Percentiles rank a stretch among this genome's conserved stretches.
Evolutionary conservation across 2,113 vertebrate genomes (phyloP).

Genomic region (Gavialis gangeticus): DNA sequence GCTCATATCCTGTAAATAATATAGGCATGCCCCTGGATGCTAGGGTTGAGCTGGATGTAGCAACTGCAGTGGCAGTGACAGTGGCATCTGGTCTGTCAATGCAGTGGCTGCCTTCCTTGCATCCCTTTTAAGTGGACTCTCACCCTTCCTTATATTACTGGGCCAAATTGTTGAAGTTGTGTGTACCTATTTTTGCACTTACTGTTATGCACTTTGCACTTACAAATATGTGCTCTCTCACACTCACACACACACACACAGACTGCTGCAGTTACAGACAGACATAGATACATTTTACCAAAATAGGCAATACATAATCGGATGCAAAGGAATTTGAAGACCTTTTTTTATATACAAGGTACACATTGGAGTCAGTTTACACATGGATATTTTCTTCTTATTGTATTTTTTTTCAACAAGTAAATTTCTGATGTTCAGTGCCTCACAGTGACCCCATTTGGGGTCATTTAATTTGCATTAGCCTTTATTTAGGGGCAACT

Average conservation of each 20-base stretch:
- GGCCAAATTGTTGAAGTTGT: background rate
- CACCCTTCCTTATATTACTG: background rate
- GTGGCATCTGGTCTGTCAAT: too few relatives aligned
- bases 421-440: background rate
- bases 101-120: too few relatives aligned
- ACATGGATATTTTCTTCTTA: too few relatives aligned
- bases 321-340: background rate
- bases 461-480: background rate
- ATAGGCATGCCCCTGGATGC: background rate
- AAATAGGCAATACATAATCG: background rate
- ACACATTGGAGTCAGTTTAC: background rate
- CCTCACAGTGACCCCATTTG: fast-evolving
- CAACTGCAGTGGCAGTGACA: too few relatives aligned
- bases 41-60: too few relatives aligned
- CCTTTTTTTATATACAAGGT: background rate
- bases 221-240: too few relatives aligned
- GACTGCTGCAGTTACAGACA: background rate
- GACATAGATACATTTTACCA: background rate
- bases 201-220: too few relatives aligned
- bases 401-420: background rate
- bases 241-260: background rate
- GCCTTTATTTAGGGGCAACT: background rate
- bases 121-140: too few relatives aligned
- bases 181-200: background rate
- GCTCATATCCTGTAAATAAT: background rate